Percentiles rank a stretch among this genome's conserved stretches.
phyloP scores from a whole-genome alignment of 2,113 vertebrate genomes.

The Coryphaenoides rupestris region DNA sequence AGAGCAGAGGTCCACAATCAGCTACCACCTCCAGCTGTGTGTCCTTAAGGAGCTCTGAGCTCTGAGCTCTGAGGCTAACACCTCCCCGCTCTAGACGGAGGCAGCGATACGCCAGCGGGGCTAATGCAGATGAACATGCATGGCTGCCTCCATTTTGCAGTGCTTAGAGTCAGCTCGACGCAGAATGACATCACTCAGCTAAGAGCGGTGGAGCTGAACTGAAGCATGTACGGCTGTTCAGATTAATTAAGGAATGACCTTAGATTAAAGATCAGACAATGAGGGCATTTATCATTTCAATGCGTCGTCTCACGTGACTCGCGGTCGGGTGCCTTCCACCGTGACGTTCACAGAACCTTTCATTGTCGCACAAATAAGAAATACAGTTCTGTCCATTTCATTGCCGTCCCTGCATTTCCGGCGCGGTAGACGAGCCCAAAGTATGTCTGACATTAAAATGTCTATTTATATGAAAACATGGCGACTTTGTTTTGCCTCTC shows the following conservation, averaged over 20 bases:
- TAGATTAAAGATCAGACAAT: constrained; percentile 67
- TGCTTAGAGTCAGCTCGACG: constrained; percentile 44
- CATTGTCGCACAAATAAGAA: constrained; percentile 6
- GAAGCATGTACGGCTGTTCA: constrained; percentile 61
- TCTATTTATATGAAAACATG: constrained; percentile 30
- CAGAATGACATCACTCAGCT: constrained; percentile 62
- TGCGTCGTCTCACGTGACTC: constrained; percentile 34
- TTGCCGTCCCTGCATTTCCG: constrained; percentile 10
- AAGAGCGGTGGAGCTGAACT: constrained; percentile 50
- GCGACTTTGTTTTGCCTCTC: constrained; percentile 38
- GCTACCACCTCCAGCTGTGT: background rate
- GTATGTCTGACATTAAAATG: constrained; percentile 27
- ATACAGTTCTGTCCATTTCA: background rate
- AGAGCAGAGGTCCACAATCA: no score
- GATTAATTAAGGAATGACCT: constrained; percentile 75
- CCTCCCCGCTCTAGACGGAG: constrained; percentile 39
- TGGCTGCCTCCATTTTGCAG: constrained; percentile 48
- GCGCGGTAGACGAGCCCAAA: constrained; percentile 11
- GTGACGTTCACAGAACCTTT: background rate
- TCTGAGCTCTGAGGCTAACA: constrained; percentile 34
- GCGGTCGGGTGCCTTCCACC: constrained; percentile 19
- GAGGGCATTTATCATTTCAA: constrained; percentile 62
- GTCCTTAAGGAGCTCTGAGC: constrained; percentile 20
- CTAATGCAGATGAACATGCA: constrained; percentile 42
- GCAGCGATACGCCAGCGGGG: constrained; percentile 18